Conservation (phyloP, 2,113 vertebrate species). For the Cranoglanis bouderius region DNA sequence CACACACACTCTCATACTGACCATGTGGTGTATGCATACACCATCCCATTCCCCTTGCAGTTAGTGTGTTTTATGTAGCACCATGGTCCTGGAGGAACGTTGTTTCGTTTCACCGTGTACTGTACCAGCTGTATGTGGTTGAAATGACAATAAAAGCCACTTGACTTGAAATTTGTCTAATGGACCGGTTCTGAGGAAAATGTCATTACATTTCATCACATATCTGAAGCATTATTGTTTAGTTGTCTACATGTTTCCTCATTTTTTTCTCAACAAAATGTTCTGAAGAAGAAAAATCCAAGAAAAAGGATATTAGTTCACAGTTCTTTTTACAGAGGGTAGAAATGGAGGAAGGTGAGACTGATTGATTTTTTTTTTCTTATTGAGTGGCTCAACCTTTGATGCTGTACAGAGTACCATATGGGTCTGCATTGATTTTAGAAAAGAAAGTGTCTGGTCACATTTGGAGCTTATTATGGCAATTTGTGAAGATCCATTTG, state of each 20-base stretch:
- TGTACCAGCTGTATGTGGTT: too few relatives aligned
- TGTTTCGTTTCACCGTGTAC: too few relatives aligned
- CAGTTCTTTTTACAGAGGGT: background rate
- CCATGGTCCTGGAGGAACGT: too few relatives aligned
- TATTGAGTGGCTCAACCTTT: background rate
- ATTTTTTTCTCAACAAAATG: background rate
- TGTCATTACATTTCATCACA: background rate
- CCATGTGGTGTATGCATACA: too few relatives aligned
- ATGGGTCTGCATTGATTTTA: background rate
- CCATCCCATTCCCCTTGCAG: too few relatives aligned
- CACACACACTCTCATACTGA: too few relatives aligned
- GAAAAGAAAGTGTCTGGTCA: conserved; percentile 9
- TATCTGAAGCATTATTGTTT: background rate
- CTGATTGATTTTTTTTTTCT: background rate
- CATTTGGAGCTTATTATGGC: background rate
- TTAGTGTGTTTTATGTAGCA: too few relatives aligned
- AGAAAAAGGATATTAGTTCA: background rate
- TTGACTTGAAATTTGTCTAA: background rate
- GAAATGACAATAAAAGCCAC: too few relatives aligned
- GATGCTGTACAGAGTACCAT: background rate
- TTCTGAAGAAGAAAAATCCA: background rate
- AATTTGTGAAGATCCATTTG: background rate
- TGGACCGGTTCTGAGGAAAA: background rate
- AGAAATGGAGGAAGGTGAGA: background rate
- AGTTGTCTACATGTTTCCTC: background rate